Evolutionary conservation across 2,888 invertebrate species (phyloP).

Genomic region (Athalia cordata): DNA sequence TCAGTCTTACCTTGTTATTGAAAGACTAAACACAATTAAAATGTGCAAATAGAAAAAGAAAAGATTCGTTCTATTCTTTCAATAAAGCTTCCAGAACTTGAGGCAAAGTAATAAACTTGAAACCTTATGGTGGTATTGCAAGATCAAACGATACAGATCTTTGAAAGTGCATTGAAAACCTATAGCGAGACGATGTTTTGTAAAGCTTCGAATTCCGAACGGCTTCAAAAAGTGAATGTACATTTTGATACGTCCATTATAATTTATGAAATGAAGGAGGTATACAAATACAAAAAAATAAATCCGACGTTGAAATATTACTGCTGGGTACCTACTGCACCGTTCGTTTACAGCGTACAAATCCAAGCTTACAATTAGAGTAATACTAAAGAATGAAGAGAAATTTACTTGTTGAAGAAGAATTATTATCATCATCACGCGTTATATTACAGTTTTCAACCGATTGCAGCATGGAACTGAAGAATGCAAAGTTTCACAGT

Average conservation of each 20-base stretch:
- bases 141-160: too few relatives aligned
- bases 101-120: too few relatives aligned
- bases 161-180: neutral
- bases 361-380: neutral
- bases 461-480: too few relatives aligned
- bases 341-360: neutral
- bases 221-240: neutral
- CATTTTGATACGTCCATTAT: neutral
- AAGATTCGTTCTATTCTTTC: too few relatives aligned
- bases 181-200: neutral
- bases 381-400: conserved; percentile 10
- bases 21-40: neutral
- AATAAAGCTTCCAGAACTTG: too few relatives aligned
- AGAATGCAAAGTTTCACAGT: too few relatives aligned
- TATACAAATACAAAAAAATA: neutral
- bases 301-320: conserved; percentile 35
- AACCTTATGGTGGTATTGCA: too few relatives aligned
- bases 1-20: too few relatives aligned
- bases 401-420: neutral
- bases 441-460: too few relatives aligned
- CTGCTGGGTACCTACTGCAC: neutral
- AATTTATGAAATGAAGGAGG: conserved; percentile 4
- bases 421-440: neutral
- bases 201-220: neutral
- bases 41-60: too few relatives aligned